Conservation (phyloP, 2,797 vertebrate genomes). For the Premnoplex brunnescens region DNA sequence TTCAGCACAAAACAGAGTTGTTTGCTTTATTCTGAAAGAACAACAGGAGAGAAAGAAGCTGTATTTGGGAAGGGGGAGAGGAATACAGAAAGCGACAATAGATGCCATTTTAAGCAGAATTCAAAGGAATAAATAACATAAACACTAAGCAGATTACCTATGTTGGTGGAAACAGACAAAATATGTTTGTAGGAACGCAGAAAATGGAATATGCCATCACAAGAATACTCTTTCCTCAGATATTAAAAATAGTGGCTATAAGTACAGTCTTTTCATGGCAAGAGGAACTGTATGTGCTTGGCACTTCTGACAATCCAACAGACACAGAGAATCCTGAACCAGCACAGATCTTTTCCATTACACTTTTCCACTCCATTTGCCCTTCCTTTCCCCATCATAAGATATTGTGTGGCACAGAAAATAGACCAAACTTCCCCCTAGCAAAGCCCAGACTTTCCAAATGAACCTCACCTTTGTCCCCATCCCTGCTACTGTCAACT, state of each 20-base stretch:
- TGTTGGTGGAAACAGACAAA: neutral
- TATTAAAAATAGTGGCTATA: neutral
- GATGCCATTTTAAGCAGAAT: neutral
- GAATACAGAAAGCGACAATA: neutral
- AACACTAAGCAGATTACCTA: neutral
- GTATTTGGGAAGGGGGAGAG: neutral
- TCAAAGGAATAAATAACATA: neutral
- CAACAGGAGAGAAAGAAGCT: neutral
- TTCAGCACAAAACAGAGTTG: neutral
- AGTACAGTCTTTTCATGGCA: neutral
- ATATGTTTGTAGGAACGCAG: neutral
- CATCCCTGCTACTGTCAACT: neutral
- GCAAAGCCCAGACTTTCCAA: neutral
- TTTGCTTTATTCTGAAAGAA: neutral
- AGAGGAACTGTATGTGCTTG: neutral
- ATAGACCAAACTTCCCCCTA: neutral
- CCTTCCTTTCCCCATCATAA: neutral
- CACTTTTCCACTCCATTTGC: neutral
- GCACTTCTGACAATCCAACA: neutral
- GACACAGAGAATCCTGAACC: neutral
- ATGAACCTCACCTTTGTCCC: neutral
- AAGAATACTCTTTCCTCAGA: neutral
- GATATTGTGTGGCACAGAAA: neutral
- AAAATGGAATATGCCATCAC: neutral
- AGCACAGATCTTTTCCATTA: neutral